Evolutionary conservation across 2,888 invertebrate species (phyloP), one percentile per base, ranked within the genome.

Genomic region (Patella pellucida): DNA sequence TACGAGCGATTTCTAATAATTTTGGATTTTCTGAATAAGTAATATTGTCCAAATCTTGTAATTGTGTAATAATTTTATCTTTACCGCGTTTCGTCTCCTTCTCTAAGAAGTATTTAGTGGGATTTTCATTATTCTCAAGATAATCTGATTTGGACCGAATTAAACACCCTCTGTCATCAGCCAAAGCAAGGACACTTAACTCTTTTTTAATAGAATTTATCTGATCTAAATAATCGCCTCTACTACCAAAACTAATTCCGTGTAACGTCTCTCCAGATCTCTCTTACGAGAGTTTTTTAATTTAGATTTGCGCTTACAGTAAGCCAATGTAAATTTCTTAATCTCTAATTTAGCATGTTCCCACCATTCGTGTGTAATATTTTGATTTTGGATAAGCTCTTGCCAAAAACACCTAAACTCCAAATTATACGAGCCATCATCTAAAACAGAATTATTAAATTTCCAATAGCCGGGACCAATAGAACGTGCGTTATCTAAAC

Each of bases 61-160:
- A 41, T 41, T 69, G 19, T 16, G 54, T 54, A 19, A 76, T 76
- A 52, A 54, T 62, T 68, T 76, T 76, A 2, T 52, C 12, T n/a
- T 73, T 67, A 15, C 27, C n/a, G n/a, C n/a, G n/a, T n/a, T n/a
- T n/a, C n/a, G n/a, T n/a, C n/a, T n/a, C n/a, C n/a, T 71, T 73
- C 31, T 62, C 16, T 19, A 76, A 54, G 71, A 76, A 76, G 23
- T 41, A 41, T 41, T 41, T 41, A 41, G 41, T 41, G 41, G 41
- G 41, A 7, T 41, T 41, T 41, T 41, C 41, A 7, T 41, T 41
- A 41, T 41, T 41, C 5, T 41, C 41, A 41, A 41, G 41, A 41
- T 41, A 7, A 3, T 41, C 41, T 1, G 41, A 41, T 41, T 41
- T 41, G 41, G 41, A 41, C 5, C 41, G 41, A 70, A 76, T 54